These are phyloP conservation scores for Drosophila watanabei DNA, from an alignment of 1,140 invertebrate genomes.

Conservation along the genomic window DNA sequence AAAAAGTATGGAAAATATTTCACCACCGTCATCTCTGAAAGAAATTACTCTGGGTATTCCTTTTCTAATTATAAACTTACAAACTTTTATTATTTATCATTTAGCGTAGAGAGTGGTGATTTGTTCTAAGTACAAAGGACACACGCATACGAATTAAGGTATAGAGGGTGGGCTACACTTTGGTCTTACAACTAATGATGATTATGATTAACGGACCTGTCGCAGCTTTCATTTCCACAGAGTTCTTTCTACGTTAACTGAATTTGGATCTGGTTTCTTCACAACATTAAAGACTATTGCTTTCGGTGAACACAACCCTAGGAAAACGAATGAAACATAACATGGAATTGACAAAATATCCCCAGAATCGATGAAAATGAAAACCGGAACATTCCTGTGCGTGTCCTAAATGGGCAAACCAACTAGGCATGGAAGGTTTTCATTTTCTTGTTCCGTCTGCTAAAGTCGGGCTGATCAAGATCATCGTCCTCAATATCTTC, in stretches of 20 bases:
- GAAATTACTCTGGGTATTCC: background rate
- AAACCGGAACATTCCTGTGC: constrained; percentile 6
- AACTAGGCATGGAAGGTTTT: constrained; percentile 82
- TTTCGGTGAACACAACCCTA: constrained; percentile 36
- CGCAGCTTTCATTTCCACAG: constrained; percentile 28
- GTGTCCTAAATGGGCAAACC: background rate
- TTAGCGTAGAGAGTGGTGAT: constrained; percentile 25
- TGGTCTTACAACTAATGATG: constrained; percentile 41
- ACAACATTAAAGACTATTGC: constrained; percentile 30
- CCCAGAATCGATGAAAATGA: constrained; percentile 14
- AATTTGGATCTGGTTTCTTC: constrained; percentile 24
- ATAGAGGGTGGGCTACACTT: constrained; percentile 33
- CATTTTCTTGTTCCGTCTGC: constrained; percentile 81
- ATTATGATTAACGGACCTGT: constrained; percentile 39
- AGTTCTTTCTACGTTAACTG: constrained; percentile 11
- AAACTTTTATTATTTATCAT: constrained; percentile 40
- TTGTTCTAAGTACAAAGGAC: constrained; percentile 44
- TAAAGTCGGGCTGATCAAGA: constrained; percentile 75
- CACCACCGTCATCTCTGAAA: background rate
- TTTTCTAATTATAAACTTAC: constrained; percentile 52
- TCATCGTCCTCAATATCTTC: constrained; percentile 65
- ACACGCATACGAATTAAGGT: constrained; percentile 55
- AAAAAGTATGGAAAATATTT: background rate
- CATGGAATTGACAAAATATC: constrained; percentile 13
- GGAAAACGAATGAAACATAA: constrained; percentile 2